A percentile compares a stretch with the other conserved stretches of the same genome.
Evolutionary conservation across 2,113 vertebrate genomes (phyloP).

Genomic region (Pycnonotus jocosus): DNA sequence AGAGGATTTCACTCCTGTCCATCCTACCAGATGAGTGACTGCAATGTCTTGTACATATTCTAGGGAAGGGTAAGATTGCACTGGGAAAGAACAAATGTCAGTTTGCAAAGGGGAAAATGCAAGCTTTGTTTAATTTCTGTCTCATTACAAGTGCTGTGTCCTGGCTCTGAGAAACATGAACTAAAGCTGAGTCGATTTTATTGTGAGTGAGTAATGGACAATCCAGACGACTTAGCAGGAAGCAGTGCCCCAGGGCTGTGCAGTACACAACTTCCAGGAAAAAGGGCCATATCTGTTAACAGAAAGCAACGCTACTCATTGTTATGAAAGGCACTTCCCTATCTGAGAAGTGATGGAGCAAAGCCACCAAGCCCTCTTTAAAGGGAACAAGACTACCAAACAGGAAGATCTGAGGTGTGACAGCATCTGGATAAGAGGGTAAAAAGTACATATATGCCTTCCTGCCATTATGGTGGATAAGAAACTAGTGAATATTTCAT

Average conservation of each 20-base stretch:
- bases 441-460: background rate
- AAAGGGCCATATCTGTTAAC: background rate
- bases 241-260: background rate
- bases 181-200: background rate
- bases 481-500: background rate
- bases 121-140: background rate
- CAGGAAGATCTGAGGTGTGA: constrained; percentile 29
- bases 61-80: background rate
- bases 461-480: background rate
- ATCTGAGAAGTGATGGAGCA: constrained; percentile 1
- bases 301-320: background rate
- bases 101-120: background rate
- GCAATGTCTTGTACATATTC: background rate
- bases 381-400: background rate
- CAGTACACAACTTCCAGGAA: background rate
- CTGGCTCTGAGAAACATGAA: background rate
- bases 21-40: background rate
- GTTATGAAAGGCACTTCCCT: background rate
- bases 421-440: background rate
- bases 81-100: background rate
- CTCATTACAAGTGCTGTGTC: background rate
- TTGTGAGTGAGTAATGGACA: background rate
- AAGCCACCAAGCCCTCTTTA: background rate
- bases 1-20: background rate
- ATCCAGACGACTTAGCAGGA: background rate